Evolutionary conservation across 92 coral and sea anemone species (phyloP).

Genomic region (Epizoanthus stellaris): DNA sequence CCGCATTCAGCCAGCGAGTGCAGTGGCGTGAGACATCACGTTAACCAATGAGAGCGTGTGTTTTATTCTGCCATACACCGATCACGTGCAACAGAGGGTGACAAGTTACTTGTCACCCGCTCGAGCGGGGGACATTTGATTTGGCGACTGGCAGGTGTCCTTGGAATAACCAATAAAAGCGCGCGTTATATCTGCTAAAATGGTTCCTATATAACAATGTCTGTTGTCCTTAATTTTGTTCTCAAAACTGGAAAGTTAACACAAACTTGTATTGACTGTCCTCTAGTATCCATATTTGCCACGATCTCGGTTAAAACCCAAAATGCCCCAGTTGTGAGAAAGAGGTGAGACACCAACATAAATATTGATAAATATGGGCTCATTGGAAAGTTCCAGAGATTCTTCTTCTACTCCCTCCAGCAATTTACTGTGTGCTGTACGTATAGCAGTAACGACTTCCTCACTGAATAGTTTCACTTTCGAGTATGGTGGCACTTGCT

Average conservation of each 20-base stretch:
- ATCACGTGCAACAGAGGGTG: too few relatives aligned
- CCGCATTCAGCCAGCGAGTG: too few relatives aligned
- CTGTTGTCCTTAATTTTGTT: not conserved
- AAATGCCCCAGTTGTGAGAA: conserved; percentile 84
- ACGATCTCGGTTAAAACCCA: conserved; percentile 92
- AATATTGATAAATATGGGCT: conserved; percentile 87
- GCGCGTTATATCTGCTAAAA: too few relatives aligned
- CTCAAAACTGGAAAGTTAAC: not conserved
- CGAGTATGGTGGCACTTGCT: conserved; percentile 71
- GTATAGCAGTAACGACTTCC: conserved; percentile 64
- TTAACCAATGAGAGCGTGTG: too few relatives aligned
- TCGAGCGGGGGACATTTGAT: too few relatives aligned
- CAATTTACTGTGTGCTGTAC: conserved; percentile 70
- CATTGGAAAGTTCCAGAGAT: conserved; percentile 80
- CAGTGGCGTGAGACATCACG: too few relatives aligned
- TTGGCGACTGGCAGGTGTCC: too few relatives aligned
- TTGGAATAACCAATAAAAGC: too few relatives aligned
- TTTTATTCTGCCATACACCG: too few relatives aligned
- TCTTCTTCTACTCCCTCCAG: conserved; percentile 77
- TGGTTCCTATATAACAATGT: too few relatives aligned
- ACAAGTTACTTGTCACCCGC: too few relatives aligned
- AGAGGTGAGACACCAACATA: conserved; percentile 91
- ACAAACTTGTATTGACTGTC: not conserved
- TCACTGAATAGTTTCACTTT: conserved; percentile 72
- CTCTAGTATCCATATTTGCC: conserved; percentile 82